Conservation (phyloP, 2,888 invertebrate species). For the Cephonodes hylas region DNA sequence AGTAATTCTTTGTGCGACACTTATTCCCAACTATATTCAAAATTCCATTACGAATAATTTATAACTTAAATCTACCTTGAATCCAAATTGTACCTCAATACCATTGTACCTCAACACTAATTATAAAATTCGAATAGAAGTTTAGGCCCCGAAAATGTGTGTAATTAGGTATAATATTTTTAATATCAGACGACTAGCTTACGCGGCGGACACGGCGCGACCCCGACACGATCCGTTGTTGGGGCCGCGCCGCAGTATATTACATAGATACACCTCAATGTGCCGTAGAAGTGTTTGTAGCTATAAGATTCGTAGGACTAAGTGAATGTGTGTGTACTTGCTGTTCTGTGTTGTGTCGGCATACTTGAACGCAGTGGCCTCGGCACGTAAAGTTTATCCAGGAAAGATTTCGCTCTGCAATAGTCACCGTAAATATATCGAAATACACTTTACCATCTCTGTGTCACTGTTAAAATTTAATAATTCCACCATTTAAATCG, state of each 20-base stretch:
- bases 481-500: neutral
- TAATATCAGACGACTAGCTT: neutral
- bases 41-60: neutral
- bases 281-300: neutral
- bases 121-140: neutral
- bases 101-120: neutral
- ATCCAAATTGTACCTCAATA: neutral
- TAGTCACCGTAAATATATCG: neutral
- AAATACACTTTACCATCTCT: neutral
- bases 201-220: neutral
- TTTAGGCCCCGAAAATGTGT: neutral
- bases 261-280: neutral
- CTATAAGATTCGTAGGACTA: neutral
- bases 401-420: neutral
- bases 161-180: neutral
- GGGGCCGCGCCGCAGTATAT: neutral
- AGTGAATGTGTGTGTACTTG: neutral
- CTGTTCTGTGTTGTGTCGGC: neutral
- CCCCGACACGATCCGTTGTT: neutral
- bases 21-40: neutral
- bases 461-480: neutral
- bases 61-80: neutral
- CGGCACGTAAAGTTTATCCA: neutral
- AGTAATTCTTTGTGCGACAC: neutral
- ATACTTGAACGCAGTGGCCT: neutral